These are phyloP conservation scores for Halcyon chelicuti DNA, from an alignment of 2,797 vertebrate genomes.

Conservation along the genomic window DNA sequence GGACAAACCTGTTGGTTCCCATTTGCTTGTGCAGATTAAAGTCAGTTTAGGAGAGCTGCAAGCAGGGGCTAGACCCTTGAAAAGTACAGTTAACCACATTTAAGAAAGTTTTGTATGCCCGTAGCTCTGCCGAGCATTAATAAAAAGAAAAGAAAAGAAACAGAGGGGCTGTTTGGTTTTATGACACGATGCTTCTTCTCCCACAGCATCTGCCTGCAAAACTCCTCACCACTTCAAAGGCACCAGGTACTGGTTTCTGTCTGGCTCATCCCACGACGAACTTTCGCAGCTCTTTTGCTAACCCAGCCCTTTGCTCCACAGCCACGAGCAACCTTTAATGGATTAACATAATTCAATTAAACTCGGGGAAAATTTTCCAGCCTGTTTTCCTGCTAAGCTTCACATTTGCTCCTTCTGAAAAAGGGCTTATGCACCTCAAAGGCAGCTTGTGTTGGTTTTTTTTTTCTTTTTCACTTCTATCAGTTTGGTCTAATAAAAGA, in stretches of 20 bases:
- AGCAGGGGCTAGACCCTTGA: background rate
- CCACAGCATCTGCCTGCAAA: background rate
- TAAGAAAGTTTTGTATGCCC: background rate
- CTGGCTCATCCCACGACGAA: background rate
- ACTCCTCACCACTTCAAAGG: constrained; percentile 28
- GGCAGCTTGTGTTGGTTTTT: background rate
- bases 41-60: background rate
- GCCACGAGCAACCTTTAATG: background rate
- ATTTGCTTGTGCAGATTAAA: background rate
- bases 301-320: background rate
- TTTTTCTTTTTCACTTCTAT: constrained; percentile 29
- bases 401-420: background rate
- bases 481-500: constrained; percentile 55
- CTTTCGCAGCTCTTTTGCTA: background rate
- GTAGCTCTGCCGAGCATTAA: background rate
- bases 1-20: background rate
- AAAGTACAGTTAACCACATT: background rate
- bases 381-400: background rate
- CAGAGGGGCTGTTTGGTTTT: background rate
- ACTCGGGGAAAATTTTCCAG: background rate
- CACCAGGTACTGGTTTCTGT: background rate
- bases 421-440: background rate
- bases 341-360: constrained; percentile 32
- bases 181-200: background rate
- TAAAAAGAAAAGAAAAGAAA: background rate